Evolutionary conservation across 2,113 vertebrate genomes (phyloP).

Genomic region (Limanda limanda): DNA sequence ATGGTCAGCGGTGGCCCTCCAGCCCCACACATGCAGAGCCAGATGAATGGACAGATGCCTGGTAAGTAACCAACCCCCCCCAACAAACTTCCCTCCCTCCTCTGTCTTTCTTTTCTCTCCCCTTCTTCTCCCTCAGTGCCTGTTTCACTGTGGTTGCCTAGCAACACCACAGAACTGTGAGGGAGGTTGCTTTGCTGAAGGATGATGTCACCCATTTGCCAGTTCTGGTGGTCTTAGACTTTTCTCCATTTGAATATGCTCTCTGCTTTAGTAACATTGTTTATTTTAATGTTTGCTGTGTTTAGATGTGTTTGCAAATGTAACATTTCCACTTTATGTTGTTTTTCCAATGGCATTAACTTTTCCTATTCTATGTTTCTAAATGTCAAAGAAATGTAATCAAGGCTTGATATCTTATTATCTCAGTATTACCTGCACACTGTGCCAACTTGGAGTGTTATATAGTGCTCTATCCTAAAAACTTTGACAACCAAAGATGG

Average conservation of each 20-base stretch:
- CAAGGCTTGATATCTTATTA: too few species aligned
- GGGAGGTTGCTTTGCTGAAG: constrained; percentile 83
- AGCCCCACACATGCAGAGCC: constrained; percentile 97
- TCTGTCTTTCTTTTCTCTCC: constrained; percentile 44
- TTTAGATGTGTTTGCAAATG: neutral
- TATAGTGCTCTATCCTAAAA: too few species aligned
- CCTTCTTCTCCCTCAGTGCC: constrained; percentile 56
- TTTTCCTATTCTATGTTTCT: too few species aligned
- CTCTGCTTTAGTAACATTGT: neutral
- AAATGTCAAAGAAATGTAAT: too few species aligned
- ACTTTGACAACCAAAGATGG: too few species aligned
- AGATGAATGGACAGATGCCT: constrained; percentile 99
- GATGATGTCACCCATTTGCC: constrained; percentile 89
- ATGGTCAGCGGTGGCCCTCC: constrained; percentile 94
- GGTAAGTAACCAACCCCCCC: constrained; percentile 86
- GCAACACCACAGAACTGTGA: constrained; percentile 89
- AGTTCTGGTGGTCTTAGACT: constrained; percentile 60
- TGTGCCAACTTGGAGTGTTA: too few species aligned
- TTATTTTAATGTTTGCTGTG: neutral
- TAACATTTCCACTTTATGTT: neutral
- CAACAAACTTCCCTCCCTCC: constrained; percentile 12
- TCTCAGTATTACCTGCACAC: too few species aligned
- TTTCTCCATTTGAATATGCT: constrained; percentile 36
- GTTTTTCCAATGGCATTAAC: too few species aligned
- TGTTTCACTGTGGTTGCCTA: constrained; percentile 85